phyloP scores from a whole-genome alignment of 2,113 vertebrate species.

The Stigmatopora nigra region DNA sequence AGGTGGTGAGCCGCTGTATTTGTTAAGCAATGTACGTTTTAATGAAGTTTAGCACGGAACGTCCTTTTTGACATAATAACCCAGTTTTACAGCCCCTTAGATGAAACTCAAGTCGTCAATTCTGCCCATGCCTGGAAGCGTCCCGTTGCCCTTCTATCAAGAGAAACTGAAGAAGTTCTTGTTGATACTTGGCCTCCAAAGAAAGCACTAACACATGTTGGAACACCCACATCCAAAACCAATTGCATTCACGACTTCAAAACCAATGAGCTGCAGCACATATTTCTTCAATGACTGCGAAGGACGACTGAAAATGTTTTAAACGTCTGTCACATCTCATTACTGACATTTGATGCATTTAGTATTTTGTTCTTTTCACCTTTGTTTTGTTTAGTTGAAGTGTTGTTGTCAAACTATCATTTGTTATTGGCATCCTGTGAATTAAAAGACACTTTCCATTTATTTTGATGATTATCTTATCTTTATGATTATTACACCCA shows the following conservation, averaged over 20 bases:
- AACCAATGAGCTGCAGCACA: constrained; percentile 10
- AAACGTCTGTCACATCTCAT: neutral
- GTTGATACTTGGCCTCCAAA: constrained; percentile 28
- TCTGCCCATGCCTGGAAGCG: neutral
- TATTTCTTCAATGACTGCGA: constrained; percentile 8
- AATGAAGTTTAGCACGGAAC: neutral
- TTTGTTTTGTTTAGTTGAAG: neutral
- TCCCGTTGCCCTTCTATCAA: constrained; percentile 31
- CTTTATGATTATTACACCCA: no score
- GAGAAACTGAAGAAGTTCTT: constrained; percentile 27
- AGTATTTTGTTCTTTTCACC: neutral
- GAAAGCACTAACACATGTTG: constrained; percentile 39
- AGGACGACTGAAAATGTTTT: neutral
- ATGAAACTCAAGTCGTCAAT: constrained; percentile 13
- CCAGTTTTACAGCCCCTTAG: neutral
- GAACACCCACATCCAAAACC: constrained; percentile 34
- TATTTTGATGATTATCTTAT: no score
- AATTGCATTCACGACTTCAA: constrained; percentile 19
- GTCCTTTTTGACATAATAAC: neutral
- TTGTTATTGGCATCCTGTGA: no score
- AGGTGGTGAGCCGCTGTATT: neutral
- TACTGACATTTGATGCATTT: neutral
- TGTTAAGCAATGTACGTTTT: neutral
- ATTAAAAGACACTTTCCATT: no score
- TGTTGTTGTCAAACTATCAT: no score